Conservation (phyloP, 2,888 invertebrate genomes). For the Caenorhabditis drosophilae region DNA sequence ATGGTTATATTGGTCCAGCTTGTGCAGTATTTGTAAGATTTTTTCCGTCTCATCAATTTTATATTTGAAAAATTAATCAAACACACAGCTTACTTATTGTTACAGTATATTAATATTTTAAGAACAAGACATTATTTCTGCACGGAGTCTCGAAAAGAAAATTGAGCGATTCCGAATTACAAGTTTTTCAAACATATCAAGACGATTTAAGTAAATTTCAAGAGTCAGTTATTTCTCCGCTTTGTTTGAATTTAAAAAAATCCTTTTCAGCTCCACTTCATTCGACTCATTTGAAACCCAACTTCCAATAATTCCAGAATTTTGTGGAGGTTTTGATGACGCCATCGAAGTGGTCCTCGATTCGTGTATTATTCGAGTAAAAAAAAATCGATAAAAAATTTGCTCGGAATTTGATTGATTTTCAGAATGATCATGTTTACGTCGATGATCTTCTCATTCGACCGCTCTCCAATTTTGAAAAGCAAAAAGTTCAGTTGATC, state of each 20-base stretch:
- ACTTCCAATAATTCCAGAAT: slow-evolving; percentile 42
- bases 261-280: slow-evolving; percentile 14
- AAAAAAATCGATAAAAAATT: neutral
- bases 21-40: slow-evolving; percentile 50
- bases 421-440: slow-evolving; percentile 50
- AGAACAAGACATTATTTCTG: slow-evolving; percentile 45
- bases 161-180: slow-evolving; percentile 32
- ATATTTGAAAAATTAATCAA: neutral
- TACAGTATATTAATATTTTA: too few relatives aligned
- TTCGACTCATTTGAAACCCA: slow-evolving; percentile 34
- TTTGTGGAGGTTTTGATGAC: slow-evolving; percentile 50
- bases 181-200: slow-evolving; percentile 40
- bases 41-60: neutral
- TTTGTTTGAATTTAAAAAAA: too few relatives aligned
- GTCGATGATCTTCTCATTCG: slow-evolving; percentile 45
- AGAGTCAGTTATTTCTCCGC: slow-evolving; percentile 25
- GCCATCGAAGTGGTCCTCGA: slow-evolving; percentile 47
- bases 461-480: slow-evolving; percentile 44
- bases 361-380: slow-evolving; percentile 44
- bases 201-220: slow-evolving; percentile 37
- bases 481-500: slow-evolving; percentile 38
- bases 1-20: slow-evolving; percentile 68
- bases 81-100: too few relatives aligned
- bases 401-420: neutral
- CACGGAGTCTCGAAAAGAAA: slow-evolving; percentile 44